A percentile compares a stretch with the other conserved stretches of the same genome.
Evolutionary conservation across 2,113 vertebrate species (phyloP).

Genomic region (Glareola pratincola): DNA sequence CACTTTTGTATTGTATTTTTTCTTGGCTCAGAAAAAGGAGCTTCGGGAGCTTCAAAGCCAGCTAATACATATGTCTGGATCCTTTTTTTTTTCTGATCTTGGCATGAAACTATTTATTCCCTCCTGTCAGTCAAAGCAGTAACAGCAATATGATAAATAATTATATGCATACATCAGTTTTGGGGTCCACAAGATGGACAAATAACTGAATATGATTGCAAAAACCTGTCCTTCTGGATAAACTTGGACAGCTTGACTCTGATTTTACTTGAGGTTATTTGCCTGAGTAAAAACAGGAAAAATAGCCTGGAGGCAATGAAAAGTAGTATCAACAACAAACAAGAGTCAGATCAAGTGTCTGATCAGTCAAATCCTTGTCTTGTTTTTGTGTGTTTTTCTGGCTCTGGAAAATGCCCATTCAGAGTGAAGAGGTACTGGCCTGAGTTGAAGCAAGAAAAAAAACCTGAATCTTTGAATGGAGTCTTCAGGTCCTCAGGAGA

Average conservation of each 20-base stretch:
- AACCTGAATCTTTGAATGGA: background rate
- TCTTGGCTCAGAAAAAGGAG: background rate
- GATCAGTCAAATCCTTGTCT: background rate
- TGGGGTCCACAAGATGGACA: background rate
- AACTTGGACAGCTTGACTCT: background rate
- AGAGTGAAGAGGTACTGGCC: background rate
- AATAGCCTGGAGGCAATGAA: background rate
- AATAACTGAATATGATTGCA: background rate
- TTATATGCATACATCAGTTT: background rate
- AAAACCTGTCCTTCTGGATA: background rate
- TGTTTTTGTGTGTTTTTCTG: background rate
- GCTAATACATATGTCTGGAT: background rate
- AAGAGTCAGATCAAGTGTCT: background rate
- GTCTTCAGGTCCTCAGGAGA: background rate
- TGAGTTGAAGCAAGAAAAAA: background rate
- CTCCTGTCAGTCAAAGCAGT: background rate
- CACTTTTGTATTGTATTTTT: background rate
- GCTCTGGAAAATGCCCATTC: background rate
- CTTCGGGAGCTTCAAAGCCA: background rate
- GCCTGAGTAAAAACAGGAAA: background rate
- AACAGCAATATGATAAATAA: background rate
- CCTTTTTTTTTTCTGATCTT: background rate
- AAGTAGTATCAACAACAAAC: background rate
- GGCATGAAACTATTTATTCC: background rate
- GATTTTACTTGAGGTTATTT: background rate